Evolutionary conservation across 2,888 invertebrate species (phyloP).

Genomic region (Macaria liturata): DNA sequence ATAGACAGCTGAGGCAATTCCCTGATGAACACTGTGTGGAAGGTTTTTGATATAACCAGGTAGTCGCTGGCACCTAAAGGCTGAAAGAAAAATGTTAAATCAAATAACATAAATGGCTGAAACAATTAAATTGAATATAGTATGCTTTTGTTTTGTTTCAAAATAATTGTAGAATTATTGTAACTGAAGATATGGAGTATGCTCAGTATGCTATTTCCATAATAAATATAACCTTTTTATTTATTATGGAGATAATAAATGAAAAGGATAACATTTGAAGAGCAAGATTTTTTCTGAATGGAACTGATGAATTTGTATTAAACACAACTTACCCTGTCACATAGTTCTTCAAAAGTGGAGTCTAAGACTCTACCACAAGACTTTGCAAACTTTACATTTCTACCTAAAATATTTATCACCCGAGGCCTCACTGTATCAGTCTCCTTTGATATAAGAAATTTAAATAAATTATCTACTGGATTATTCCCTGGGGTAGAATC

Average conservation of each 20-base stretch:
- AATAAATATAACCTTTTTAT: no score
- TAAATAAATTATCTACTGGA: conserved; percentile 91
- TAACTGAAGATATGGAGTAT: background rate
- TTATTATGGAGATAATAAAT: no score
- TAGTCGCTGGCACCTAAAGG: conserved; percentile 98
- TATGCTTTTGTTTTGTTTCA: background rate
- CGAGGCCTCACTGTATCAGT: conserved; percentile 94
- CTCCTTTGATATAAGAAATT: conserved; percentile 93
- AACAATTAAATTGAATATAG: no score
- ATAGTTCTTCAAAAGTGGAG: conserved; percentile 94
- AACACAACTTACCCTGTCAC: conserved; percentile 88
- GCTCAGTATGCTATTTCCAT: no score
- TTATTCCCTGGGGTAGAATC: conserved; percentile 83
- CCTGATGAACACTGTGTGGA: conserved; percentile 96
- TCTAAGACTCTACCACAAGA: conserved; percentile 97
- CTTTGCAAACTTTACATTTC: conserved; percentile 93
- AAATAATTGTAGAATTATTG: background rate
- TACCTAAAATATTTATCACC: conserved; percentile 93
- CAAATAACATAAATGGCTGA: no score
- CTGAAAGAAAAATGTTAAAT: conserved; percentile 66
- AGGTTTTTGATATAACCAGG: conserved; percentile 94
- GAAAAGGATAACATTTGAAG: no score
- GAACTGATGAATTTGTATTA: no score
- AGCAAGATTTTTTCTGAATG: no score
- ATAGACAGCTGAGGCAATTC: conserved; percentile 92